Evolutionary conservation across 2,113 vertebrate species (phyloP), one percentile per base, ranked within the genome.

Genomic region (Ibidorhyncha struthersii): DNA sequence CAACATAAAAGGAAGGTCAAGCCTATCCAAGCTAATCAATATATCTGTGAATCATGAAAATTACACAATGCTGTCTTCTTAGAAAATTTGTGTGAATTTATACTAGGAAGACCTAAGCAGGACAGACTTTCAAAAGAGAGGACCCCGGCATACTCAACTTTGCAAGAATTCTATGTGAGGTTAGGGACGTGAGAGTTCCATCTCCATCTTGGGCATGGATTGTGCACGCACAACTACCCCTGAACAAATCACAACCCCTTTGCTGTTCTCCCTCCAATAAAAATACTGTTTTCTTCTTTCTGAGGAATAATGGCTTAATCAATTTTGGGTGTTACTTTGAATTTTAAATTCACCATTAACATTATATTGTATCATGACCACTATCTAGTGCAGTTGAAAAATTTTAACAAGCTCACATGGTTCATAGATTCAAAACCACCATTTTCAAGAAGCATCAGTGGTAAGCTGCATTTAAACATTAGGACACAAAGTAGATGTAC

Each of bases 301-400:
- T 36, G 22, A 71, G 4, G 9, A 59, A 49, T 14, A 49, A 20
- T 11, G 9, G 5, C 30, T 10, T n/a, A 40, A 7, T 32, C 52
- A 26, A 38, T 36, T 43, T 1, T 87, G 69, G 14, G 14, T 21
- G 43, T 43, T 83, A 32, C 27, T 93, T 2, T 45, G 32, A 62
- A 25, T 55, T 34, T 67, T 30, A 25, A 83, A 71, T 38, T 73
- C 72, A 38, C 25, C 30, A 5, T 0, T 77, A 29, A 12, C 8
- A 10, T 36, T 41, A 3, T 8, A n/a, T 2, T 25, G 7, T 53
- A 12, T 15, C 49, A 15, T 0, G 1, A n/a, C 10, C 47, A 40
- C 38, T 38, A 40, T 0, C 27, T 12, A 23, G 17, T 1, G 45
- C 36, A 82, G 49, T 21, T 34, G 45, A 53, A 23, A 38, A 34